Evolutionary conservation across 2,888 invertebrate genomes (phyloP), one percentile per base, ranked within the genome.

Genomic region (Timema podura): DNA sequence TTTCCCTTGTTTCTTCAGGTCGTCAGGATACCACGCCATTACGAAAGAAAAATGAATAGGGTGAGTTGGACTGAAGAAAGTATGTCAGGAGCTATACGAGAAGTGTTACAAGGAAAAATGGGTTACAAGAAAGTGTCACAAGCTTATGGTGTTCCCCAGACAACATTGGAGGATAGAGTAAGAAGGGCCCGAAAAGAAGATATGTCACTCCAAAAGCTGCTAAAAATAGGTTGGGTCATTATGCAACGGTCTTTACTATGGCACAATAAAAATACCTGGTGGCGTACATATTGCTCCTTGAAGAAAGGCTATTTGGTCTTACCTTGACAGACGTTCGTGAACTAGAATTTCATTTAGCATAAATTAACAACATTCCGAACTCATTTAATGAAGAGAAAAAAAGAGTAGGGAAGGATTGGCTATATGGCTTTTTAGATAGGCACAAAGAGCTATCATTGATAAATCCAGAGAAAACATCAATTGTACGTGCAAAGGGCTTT

Each of bases 381-480:
- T 9, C 61, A 61, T 61, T 61, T 61, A 61, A 30, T 61, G 3
- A 61, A 15, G 61, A 61, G 10, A 61, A 61, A 16, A 61, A 30
- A 8, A 61, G 5, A 61, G 61, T 16, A 16, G 61, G 61, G 30
- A 61, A 61, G 61, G 16, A 61, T 61, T 16, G 7, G 15, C 61
- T 61, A 6, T 61, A 61, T 61, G 61, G 5, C 30, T 61, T 61
- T 15, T 61, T 61, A 61, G 10, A 61, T 0, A 16, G 61, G 61
- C 16, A 61, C 16, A 61, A 61, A 61, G 61, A 57, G 9, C 16
- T 61, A 5, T 15, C 16, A 61, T 61, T 61, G 61, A 61, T 8
- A 61, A 61, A 61, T 61, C 61, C 61, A 61, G 61, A 61, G 5
- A 61, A 61, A 61, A 61, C 61, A 44, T 61, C 61, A 61, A 11